Percentiles rank a stretch among this genome's conserved stretches.
Conservation (phyloP, 1,140 invertebrate species). For the Pollicipes pollicipes region DNA sequence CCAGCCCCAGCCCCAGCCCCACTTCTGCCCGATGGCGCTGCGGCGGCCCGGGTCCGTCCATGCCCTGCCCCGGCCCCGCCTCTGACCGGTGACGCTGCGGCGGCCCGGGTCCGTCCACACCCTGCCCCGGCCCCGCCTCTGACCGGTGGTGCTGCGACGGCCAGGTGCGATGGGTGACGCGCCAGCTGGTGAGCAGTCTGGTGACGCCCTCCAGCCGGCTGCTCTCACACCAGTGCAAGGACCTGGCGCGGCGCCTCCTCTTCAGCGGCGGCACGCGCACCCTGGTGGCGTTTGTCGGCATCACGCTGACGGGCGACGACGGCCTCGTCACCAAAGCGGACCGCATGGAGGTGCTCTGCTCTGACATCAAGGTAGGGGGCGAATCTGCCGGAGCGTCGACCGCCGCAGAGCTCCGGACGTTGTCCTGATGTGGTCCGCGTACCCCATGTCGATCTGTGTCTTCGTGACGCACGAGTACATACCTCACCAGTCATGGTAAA, state of each 20-base stretch:
- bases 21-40: neutral
- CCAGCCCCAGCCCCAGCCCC: neutral
- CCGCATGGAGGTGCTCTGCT: constrained; percentile 55
- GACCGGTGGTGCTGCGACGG: neutral
- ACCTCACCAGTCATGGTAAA: too few species aligned
- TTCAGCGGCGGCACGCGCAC: neutral
- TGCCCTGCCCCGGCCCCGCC: neutral
- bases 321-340: constrained; percentile 59
- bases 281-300: neutral
- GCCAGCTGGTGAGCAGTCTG: neutral
- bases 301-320: neutral
- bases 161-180: neutral
- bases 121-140: neutral
- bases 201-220: neutral
- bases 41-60: too few species aligned
- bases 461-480: too few species aligned
- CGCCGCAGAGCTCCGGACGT: too few species aligned
- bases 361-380: constrained; percentile 49
- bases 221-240: neutral
- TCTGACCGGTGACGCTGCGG: neutral
- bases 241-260: neutral
- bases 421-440: too few species aligned
- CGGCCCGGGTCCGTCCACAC: neutral
- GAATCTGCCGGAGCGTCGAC: too few species aligned
- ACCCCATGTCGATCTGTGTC: too few species aligned